Evolutionary conservation across 2,113 vertebrate genomes (phyloP).

Genomic region (Emydocephalus ijimae): DNA sequence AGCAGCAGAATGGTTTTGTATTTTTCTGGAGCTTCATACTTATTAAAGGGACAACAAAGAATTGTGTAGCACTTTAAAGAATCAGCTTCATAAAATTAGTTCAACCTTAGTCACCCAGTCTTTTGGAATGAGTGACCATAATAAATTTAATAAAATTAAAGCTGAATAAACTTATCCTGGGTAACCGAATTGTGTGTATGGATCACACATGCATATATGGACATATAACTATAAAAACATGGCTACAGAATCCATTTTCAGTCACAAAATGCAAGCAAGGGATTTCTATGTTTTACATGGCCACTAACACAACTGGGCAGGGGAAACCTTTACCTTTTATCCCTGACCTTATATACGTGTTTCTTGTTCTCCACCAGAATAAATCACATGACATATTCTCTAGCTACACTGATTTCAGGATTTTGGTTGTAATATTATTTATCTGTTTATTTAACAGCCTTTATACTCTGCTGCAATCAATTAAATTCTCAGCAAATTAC

Average conservation of each 20-base stretch:
- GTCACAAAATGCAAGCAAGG: not conserved
- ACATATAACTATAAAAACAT: not conserved
- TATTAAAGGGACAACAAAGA: not conserved
- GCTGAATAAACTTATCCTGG: not conserved
- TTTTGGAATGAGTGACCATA: not conserved
- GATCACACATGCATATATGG: not conserved
- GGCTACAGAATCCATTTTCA: not conserved
- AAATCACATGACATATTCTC: not conserved
- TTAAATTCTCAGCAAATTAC: not conserved
- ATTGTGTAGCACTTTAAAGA: not conserved
- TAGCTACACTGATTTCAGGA: not conserved
- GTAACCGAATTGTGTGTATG: not conserved
- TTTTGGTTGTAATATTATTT: not conserved
- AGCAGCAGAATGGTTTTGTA: constrained; percentile 15
- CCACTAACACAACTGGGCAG: not conserved
- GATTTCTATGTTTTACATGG: not conserved
- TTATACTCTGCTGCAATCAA: not conserved
- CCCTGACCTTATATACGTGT: not conserved
- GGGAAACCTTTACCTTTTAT: not conserved
- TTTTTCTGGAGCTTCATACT: constrained; percentile 26
- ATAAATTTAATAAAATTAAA: not conserved
- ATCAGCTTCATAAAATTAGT: not conserved
- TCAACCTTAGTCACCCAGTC: not conserved
- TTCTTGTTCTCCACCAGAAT: not conserved
- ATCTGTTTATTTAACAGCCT: not conserved